phyloP scores from a whole-genome alignment of 2,113 vertebrate species.

The Solea solea region DNA sequence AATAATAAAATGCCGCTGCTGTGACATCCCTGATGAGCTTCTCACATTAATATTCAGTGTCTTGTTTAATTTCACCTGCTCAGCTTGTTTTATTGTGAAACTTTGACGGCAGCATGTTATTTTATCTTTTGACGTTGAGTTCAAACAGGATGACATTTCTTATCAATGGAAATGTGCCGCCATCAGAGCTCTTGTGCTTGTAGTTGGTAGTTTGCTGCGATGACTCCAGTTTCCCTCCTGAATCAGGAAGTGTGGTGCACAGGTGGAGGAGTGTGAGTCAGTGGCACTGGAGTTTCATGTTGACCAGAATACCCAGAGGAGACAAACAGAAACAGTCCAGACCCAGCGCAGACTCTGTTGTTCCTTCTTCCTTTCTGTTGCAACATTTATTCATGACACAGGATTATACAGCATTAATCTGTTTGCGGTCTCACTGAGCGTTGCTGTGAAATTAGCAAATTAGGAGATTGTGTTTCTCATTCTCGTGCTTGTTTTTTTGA shows the following conservation, averaged over 20 bases:
- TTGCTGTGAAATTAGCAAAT: slow-evolving; percentile 25
- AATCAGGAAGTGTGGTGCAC: slow-evolving; percentile 48
- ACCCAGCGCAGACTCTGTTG: slow-evolving; percentile 40
- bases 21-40: not conserved
- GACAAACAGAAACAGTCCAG: slow-evolving; percentile 66
- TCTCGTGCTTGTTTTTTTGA: not conserved
- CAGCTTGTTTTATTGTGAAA: too few species aligned
- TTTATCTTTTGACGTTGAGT: not conserved
- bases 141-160: slow-evolving; percentile 13
- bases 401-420: slow-evolving; percentile 61
- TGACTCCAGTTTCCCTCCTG: slow-evolving; percentile 51
- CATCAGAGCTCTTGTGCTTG: slow-evolving; percentile 1
- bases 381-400: slow-evolving; percentile 67
- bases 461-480: slow-evolving; percentile 1
- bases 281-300: slow-evolving; percentile 58
- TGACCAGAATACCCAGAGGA: slow-evolving; percentile 65
- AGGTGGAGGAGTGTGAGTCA: not conserved
- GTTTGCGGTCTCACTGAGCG: slow-evolving; percentile 9
- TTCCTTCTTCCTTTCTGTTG: slow-evolving; percentile 65
- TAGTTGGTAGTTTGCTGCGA: slow-evolving; percentile 24
- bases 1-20: not conserved
- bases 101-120: too few species aligned
- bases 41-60: not conserved
- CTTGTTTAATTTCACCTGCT: not conserved
- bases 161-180: slow-evolving; percentile 11